phyloP scores from a whole-genome alignment of 2,888 invertebrate genomes.

The Phytoseiulus persimilis region DNA sequence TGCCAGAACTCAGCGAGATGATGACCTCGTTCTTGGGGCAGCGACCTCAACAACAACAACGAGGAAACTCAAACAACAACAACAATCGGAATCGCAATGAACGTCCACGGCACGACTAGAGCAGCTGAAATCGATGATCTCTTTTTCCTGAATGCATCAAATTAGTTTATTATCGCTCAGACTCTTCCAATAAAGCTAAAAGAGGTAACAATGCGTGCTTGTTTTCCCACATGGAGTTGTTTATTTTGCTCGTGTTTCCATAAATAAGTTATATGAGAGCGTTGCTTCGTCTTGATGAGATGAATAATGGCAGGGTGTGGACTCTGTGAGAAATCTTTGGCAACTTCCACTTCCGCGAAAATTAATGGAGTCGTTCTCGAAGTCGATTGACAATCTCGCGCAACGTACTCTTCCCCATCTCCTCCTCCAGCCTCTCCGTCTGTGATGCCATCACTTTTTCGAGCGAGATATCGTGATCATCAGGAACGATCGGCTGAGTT shows the following conservation, averaged over 20 bases:
- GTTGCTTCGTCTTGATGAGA: background rate
- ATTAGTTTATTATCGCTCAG: background rate
- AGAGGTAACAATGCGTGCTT: background rate
- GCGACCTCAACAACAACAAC: constrained; percentile 33
- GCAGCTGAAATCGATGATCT: background rate
- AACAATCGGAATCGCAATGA: background rate
- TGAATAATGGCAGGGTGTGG: background rate
- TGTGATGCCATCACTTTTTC: constrained; percentile 14
- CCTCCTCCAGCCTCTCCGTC: constrained; percentile 13
- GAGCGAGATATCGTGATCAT: constrained; percentile 7
- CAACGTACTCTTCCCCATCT: constrained; percentile 10
- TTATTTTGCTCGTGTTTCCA: background rate
- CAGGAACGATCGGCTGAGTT: background rate
- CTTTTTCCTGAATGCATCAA: background rate
- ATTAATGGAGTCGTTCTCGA: constrained; percentile 19
- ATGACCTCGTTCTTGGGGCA: constrained; percentile 57
- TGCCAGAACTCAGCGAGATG: constrained; percentile 93
- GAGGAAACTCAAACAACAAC: constrained; percentile 31
- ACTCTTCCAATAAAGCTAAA: too few relatives aligned
- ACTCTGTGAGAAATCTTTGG: background rate
- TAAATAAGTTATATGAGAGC: background rate
- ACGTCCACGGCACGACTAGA: background rate
- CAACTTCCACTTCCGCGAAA: background rate
- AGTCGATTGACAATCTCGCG: constrained; percentile 8
- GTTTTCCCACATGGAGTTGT: background rate